Evolutionary conservation across 1,140 invertebrate species (phyloP).

Genomic region (Pogonomyrmex barbatus): DNA sequence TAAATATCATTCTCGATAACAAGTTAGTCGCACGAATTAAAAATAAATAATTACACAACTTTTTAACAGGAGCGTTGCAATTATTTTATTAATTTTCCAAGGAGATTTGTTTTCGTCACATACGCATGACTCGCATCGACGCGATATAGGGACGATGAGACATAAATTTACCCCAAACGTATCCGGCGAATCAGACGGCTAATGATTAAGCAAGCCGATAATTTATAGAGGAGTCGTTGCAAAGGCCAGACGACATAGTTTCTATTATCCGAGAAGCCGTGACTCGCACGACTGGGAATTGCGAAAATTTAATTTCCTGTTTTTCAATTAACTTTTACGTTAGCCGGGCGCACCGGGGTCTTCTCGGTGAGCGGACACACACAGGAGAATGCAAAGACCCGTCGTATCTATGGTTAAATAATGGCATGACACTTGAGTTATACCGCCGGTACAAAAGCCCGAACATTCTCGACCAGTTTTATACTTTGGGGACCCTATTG

Average conservation of each 20-base stretch:
- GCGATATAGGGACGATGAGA: slow-evolving; percentile 1
- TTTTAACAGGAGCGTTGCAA: neutral
- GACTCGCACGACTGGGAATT: slow-evolving; percentile 56
- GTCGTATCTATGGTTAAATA: slow-evolving; percentile 67
- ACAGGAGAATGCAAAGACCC: slow-evolving; percentile 56
- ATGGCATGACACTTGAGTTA: slow-evolving; percentile 67
- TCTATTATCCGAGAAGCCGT: slow-evolving; percentile 66
- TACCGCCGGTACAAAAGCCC: slow-evolving; percentile 62
- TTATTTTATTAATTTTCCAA: no score
- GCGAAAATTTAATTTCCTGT: slow-evolving; percentile 80
- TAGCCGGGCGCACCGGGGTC: slow-evolving; percentile 63
- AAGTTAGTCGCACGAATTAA: slow-evolving; percentile 35
- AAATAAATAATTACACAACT: slow-evolving; percentile 33
- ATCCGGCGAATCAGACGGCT: slow-evolving; percentile 37
- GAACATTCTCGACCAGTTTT: slow-evolving; percentile 62
- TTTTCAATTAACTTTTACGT: slow-evolving; percentile 80
- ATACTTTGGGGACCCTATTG: slow-evolving; percentile 63
- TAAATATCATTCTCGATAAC: slow-evolving; percentile 25
- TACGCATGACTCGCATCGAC: slow-evolving; percentile 1
- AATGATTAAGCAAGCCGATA: slow-evolving; percentile 78
- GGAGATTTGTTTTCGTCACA: neutral
- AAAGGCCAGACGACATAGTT: neutral
- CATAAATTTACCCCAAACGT: slow-evolving; percentile 7
- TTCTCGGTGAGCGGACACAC: slow-evolving; percentile 9
- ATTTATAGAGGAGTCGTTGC: slow-evolving; percentile 72